Conservation (phyloP, 2,113 vertebrate genomes). For the Hoplias malabaricus region DNA sequence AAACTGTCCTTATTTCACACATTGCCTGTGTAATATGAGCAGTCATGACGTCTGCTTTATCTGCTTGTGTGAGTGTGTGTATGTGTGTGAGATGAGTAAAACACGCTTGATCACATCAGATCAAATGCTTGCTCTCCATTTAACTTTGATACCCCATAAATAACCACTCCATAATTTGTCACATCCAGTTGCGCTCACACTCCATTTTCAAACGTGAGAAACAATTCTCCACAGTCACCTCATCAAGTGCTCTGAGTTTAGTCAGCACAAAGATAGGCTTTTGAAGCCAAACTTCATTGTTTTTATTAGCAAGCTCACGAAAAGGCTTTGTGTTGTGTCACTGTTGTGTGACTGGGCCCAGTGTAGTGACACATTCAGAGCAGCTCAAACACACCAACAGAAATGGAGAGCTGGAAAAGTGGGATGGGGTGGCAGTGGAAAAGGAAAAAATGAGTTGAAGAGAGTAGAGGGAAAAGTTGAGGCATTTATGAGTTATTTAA, state of each 20-base stretch:
- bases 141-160: conserved; percentile 39
- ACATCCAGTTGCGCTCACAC: conserved; percentile 15
- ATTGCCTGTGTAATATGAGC: conserved; percentile 10
- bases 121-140: conserved; percentile 20
- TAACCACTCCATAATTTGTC: conserved; percentile 21
- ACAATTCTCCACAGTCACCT: conserved; percentile 13
- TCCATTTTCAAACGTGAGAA: background rate
- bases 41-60: conserved; percentile 6
- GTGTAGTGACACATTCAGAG: conserved; percentile 1
- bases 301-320: conserved; percentile 20
- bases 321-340: conserved; percentile 13
- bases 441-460: background rate
- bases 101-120: conserved; percentile 22
- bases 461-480: background rate
- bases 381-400: conserved; percentile 20
- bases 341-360: background rate
- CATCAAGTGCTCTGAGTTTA: conserved; percentile 27
- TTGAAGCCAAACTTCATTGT: conserved; percentile 1
- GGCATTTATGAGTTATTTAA: too few relatives aligned
- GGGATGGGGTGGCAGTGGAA: conserved; percentile 1
- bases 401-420: conserved; percentile 34
- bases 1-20: background rate
- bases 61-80: background rate
- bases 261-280: conserved; percentile 11
- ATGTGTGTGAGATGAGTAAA: background rate